Base-by-base conservation (phyloP, 2,888 invertebrate species). In the Nephrocerus scutellatus region DNA sequence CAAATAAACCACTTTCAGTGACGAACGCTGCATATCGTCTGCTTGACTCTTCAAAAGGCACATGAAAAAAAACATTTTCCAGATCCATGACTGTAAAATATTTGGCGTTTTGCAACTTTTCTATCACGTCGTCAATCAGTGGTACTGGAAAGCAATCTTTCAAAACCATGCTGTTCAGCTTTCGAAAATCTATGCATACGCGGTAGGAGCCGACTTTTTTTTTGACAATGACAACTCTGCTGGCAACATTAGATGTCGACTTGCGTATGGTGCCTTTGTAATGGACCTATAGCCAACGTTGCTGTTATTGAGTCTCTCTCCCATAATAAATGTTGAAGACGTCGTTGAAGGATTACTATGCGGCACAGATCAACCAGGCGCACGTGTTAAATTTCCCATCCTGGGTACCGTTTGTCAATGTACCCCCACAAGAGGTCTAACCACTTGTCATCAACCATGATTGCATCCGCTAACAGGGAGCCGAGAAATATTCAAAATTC, bases 181-280 rank as follows among this genome's bases (percentile, higher is more conserved):
- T 43, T 7, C 68, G 39, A 43, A 60, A 70, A 40, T 70, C 66
- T 0, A 68, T 51, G 42, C 66, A 68, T 16, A 48, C n/a, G 21
- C 46, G 34, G 19, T 30, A 15, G 1, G 35, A 19, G 9, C 40
- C 39, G 18, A 42, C 32, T 29, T 48, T 48, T 22, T 44, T 46
- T 18, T 40, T 36, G 9, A 30, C 37, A 6, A 43, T 30, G 2
- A 43, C 42, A 5, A 41, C 36, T 25, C 41, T 36, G 24, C 40
- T 43, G 9, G 40, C 31, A 29, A 23, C 33, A 13, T 43, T 22
- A 9, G 33, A 34, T 18, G 14, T 30, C 2, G 44, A 38, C 9
- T 30, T 12, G 9, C 36, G 30, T 8, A 42, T 36, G 9, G 39
- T 42, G 8, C 33, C 40, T 18, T 35, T n/a, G n/a, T n/a, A n/a